These are phyloP conservation scores for Lasioglossum villosulum DNA, from an alignment of 2,888 invertebrate genomes.

Conservation along the genomic window DNA sequence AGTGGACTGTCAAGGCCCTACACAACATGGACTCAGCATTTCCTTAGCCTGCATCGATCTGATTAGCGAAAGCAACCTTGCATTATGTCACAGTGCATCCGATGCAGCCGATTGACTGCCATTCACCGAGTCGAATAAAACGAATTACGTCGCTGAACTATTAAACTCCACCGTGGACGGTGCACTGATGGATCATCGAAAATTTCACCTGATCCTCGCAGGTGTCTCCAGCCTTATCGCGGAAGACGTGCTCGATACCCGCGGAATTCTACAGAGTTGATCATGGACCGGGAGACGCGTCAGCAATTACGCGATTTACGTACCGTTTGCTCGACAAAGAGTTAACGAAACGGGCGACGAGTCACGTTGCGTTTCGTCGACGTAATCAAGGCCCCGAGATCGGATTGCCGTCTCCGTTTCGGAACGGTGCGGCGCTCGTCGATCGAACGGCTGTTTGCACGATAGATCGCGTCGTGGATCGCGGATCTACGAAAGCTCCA, in stretches of 20 bases:
- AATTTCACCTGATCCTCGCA: too few relatives aligned
- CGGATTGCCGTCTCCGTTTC: neutral
- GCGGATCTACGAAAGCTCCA: neutral
- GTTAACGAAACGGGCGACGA: slow-evolving; percentile 3
- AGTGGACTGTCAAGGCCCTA: neutral
- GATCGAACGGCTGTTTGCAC: neutral
- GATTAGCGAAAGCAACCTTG: neutral
- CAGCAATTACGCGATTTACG: slow-evolving; percentile 22
- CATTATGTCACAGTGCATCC: neutral
- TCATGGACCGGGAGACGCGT: neutral
- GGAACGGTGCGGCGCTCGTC: neutral
- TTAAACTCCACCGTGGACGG: neutral
- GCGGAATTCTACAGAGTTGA: neutral
- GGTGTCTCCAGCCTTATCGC: too few relatives aligned
- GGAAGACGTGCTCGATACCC: neutral
- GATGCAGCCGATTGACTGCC: neutral
- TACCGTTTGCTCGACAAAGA: slow-evolving; percentile 18
- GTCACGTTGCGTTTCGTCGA: slow-evolving; percentile 61
- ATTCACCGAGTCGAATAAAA: neutral
- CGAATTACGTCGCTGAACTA: neutral
- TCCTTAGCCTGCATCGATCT: neutral
- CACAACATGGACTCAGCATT: neutral
- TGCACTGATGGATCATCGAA: neutral
- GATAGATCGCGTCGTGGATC: neutral
- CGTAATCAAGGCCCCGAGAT: slow-evolving; percentile 16